Base-by-base conservation (phyloP, 2,888 invertebrate species). In the Rhingia rostrata region DNA sequence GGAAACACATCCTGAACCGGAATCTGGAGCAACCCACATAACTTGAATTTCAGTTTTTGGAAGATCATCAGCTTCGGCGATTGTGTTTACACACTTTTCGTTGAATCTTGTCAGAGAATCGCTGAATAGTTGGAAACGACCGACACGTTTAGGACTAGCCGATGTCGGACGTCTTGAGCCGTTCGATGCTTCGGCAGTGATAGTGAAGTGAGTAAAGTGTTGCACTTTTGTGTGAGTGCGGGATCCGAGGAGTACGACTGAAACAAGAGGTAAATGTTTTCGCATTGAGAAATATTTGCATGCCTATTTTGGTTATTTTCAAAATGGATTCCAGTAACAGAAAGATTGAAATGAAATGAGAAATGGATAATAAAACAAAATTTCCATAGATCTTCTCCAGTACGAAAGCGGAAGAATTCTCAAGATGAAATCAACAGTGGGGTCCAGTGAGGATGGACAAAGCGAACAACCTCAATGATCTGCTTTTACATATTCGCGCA, bases 21-120 rank as follows among this genome's bases (percentile, higher is more conserved):
- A 92, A 10, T 95, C 93, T 0, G 98, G 98, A 10, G 98, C 97
- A 58, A 95, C 95, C 98, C 98, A 98, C 93, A 96, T 94, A n/a
- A 97, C 95, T 89, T 95, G 95, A 6, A 97, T 94, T 89, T 96
- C 96, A 0, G 95, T 95, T 91, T 98, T 98, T 6, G 95, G 94
- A 69, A 95, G 92, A 88, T 95, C 94, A 84, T 96, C 95, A 0
- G 95, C 94, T 89, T 98, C 97, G 0, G 95, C 93, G 3, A 98
- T 94, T 0, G 97, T 95, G 90, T 97, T 97, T 33, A 95, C 94
- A 91, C 98, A 98, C 87, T 94, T 94, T 86, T 96, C 96, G 86
- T 96, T 95, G 90, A 97, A 97, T 88, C 89, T 92, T 67, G 89
- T 92, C 58, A 88, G 89, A 7, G 89, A 92, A 88, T 94, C 94